Base-by-base conservation (phyloP, 2,888 invertebrate genomes). In the Latrodectus elegans region DNA sequence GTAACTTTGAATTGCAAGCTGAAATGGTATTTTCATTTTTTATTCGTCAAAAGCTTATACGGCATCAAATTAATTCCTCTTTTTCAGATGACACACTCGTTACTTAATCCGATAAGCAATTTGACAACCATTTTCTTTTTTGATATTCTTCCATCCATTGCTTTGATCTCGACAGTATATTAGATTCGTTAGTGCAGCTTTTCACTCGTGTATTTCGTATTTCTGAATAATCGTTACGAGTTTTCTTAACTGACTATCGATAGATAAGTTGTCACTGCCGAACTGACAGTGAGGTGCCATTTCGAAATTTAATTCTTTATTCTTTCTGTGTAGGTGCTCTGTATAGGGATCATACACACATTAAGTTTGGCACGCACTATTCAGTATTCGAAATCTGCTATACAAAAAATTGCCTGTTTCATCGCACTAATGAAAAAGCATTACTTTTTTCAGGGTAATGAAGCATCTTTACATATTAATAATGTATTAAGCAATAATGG, bases 201-300 rank as follows among this genome's bases (percentile, higher is more conserved):
- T 26, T 75, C 26, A 68, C 12, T 17, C 67, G 17, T 22, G 11
- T 22, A 68, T 15, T 60, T 17, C 70, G 17, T 67, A 14, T 14
- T 38, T 53, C 67, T 22, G 70, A 51, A 17, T 14, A n/a, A 68
- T 75, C 53, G 64, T 76, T 75, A 68, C 60, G 53, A 60, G 6
- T 60, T 68, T 49, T 17, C 51, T 14, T 60, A 55, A 51, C 22
- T 38, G 51, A 70, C n/a, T 49, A 53, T 60, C 67, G 68, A 67
- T 60, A 26, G 70, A 82, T 75, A 82, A 68, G 82, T 60, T 82
- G 82, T 82, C 82, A 82, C 70, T 70, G 68, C 68, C n/a, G 55
- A 51, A 82, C 14, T 52, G 75, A 75, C 68, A 74, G 15, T 26
- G 12, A 38, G 53, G 22, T 70, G 75, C 64, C 74, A 75, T 38